These are phyloP conservation scores for Enteromius anoplus DNA, from an alignment of 2,797 vertebrate species.

Conservation along the genomic window DNA sequence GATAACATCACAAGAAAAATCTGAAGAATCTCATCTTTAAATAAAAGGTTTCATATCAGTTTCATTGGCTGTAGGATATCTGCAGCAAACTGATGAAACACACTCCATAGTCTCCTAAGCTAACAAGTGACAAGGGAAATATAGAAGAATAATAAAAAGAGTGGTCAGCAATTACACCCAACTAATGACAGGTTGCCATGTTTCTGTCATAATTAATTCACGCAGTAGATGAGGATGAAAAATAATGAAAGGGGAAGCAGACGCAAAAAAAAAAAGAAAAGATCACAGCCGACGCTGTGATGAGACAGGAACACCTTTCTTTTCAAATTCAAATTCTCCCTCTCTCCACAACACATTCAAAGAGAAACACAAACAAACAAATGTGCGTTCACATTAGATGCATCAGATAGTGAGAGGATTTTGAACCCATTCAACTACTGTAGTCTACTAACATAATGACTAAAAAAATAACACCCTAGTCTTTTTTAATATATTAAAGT, in stretches of 20 bases:
- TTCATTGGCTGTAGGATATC: not conserved
- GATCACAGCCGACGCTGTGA: constrained; percentile 73
- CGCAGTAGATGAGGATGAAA: constrained; percentile 63
- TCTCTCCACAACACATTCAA: constrained; percentile 41
- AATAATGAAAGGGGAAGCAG: constrained; percentile 67
- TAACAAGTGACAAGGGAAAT: constrained; percentile 50
- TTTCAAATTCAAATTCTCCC: constrained; percentile 74
- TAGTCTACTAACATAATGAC: constrained; percentile 6
- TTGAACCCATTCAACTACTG: not conserved
- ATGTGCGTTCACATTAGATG: constrained; percentile 30
- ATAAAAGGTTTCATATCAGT: not conserved
- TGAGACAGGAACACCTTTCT: constrained; percentile 64
- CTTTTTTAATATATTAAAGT: not conserved
- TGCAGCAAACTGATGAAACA: not conserved
- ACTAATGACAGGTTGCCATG: constrained; percentile 46
- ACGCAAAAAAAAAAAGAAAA: constrained; percentile 56
- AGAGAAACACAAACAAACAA: constrained; percentile 13
- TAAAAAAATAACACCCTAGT: not conserved
- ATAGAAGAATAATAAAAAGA: constrained; percentile 16
- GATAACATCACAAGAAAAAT: not conserved
- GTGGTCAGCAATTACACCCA: constrained; percentile 8
- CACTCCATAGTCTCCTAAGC: not conserved
- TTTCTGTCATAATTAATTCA: constrained; percentile 63
- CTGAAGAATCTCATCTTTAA: not conserved
- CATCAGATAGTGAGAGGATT: constrained; percentile 3